Percentiles rank a stretch among this genome's conserved stretches.
phyloP scores from a whole-genome alignment of 1,140 invertebrate genomes.

The Bombus cullumanus region DNA sequence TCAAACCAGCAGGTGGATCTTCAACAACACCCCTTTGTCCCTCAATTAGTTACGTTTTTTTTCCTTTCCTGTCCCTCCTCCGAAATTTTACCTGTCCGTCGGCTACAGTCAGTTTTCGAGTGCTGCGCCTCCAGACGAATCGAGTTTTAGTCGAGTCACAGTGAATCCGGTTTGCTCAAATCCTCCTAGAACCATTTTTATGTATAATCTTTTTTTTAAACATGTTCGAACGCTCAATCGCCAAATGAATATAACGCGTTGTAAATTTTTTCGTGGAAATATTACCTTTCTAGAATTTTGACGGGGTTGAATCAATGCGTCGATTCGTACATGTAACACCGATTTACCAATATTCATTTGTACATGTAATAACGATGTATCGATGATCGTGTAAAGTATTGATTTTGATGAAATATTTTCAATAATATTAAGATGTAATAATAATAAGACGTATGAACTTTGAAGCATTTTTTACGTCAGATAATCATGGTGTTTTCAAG shows the following conservation, averaged over 20 bases:
- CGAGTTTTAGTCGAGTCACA: conserved; percentile 62
- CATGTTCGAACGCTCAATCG: neutral
- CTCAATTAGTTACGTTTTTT: conserved; percentile 79
- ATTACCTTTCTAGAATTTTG: too few relatives aligned
- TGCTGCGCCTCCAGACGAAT: conserved; percentile 26
- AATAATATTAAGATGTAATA: too few relatives aligned
- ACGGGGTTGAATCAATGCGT: too few relatives aligned
- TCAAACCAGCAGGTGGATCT: conserved; percentile 77
- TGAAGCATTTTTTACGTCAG: too few relatives aligned
- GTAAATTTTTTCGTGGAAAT: neutral
- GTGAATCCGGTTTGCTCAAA: conserved; percentile 47
- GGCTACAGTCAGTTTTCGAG: conserved; percentile 63
- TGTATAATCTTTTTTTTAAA: neutral
- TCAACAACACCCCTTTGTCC: conserved; percentile 75
- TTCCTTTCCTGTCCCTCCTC: conserved; percentile 50
- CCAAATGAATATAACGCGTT: too few relatives aligned
- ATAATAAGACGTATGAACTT: too few relatives aligned
- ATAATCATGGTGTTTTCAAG: too few relatives aligned
- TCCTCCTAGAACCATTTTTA: conserved; percentile 42
- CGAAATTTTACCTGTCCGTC: conserved; percentile 71
- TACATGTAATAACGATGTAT: too few relatives aligned
- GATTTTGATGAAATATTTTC: too few relatives aligned
- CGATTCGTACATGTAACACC: too few relatives aligned
- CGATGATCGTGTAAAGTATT: too few relatives aligned
- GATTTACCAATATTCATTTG: too few relatives aligned